Conservation (phyloP, 1,140 invertebrate species). For the Oreohelix idahoensis region DNA sequence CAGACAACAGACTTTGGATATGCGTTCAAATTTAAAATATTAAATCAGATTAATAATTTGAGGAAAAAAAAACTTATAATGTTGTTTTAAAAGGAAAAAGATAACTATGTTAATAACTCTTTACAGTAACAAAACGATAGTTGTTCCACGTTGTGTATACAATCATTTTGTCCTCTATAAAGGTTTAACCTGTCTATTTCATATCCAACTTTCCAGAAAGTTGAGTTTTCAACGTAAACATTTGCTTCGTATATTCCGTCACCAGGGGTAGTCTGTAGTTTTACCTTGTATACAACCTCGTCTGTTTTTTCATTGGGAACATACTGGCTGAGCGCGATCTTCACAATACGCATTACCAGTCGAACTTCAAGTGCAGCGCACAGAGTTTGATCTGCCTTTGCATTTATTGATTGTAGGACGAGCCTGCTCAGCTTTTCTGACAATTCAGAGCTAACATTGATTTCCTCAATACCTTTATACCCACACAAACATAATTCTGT, state of each 20-base stretch:
- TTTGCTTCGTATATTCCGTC: not conserved
- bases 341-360: not conserved
- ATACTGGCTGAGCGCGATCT: not conserved
- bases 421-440: not conserved
- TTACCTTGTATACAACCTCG: not conserved
- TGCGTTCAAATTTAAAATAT: no score
- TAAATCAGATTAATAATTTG: no score
- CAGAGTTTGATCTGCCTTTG: not conserved
- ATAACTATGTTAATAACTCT: conserved; percentile 6
- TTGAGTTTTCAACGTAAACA: not conserved
- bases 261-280: not conserved
- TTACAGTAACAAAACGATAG: not conserved
- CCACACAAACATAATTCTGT: conserved; percentile 12
- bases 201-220: not conserved
- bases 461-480: not conserved
- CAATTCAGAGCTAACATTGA: not conserved
- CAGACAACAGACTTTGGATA: no score
- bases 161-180: not conserved
- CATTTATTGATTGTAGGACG: not conserved
- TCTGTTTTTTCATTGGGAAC: no score
- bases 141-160: not conserved
- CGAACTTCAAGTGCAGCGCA: not conserved
- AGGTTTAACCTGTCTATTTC: conserved; percentile 11
- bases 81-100: no score
- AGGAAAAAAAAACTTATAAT: no score